Evolutionary conservation across 2,888 invertebrate genomes (phyloP).

Genomic region (Drosophila tanythrix): DNA sequence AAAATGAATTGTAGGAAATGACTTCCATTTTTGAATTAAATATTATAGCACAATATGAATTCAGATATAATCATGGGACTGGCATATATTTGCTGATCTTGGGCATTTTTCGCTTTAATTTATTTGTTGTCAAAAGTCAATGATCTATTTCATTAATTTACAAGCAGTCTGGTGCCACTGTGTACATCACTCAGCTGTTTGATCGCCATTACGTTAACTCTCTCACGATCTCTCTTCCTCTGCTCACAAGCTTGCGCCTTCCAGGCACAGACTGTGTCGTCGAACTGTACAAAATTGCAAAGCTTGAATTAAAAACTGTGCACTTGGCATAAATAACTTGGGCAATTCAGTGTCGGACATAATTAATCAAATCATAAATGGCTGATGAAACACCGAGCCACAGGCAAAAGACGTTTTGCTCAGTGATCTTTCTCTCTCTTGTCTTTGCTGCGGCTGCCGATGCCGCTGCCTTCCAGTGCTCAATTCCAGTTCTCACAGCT

Average conservation of each 20-base stretch:
- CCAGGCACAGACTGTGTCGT: conserved; percentile 31
- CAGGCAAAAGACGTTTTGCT: neutral
- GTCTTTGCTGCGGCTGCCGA: neutral
- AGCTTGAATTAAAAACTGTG: conserved; percentile 45
- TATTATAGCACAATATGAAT: neutral
- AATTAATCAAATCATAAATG: conserved; percentile 18
- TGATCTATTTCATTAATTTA: neutral
- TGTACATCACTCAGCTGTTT: conserved; percentile 42
- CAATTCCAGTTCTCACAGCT: conserved; percentile 37
- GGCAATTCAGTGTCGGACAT: conserved; percentile 1
- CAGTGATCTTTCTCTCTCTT: neutral
- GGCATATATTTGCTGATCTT: neutral
- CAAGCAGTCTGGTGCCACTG: conserved; percentile 18
- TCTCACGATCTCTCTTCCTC: conserved; percentile 12
- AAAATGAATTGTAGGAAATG: neutral
- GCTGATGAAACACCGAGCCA: neutral
- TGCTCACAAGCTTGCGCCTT: conserved; percentile 16
- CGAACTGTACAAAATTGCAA: conserved; percentile 30
- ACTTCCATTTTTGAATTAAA: neutral
- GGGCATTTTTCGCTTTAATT: neutral
- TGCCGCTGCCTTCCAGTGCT: conserved; percentile 37
- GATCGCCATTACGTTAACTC: conserved; percentile 37
- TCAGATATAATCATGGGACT: neutral
- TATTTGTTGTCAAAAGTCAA: neutral
- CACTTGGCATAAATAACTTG: conserved; percentile 3